A percentile compares a stretch with the other conserved stretches of the same genome.
Evolutionary conservation across 2,888 invertebrate genomes (phyloP).

Genomic region (Protophormia terraenovae): DNA sequence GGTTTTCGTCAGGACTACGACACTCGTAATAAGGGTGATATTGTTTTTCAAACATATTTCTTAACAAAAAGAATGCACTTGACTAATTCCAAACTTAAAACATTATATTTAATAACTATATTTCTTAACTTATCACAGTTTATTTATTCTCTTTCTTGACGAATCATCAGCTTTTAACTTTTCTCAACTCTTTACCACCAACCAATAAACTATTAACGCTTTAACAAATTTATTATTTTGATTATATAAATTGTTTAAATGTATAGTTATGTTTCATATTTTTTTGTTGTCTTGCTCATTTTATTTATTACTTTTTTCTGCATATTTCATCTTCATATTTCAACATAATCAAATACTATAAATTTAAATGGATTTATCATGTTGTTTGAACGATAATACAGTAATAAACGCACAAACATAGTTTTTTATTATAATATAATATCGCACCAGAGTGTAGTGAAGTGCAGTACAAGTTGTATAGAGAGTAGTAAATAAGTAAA

Average conservation of each 20-base stretch:
- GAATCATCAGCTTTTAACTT: neutral
- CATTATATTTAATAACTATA: too few relatives aligned
- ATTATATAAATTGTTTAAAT: conserved; percentile 5
- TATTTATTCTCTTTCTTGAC: neutral
- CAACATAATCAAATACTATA: conserved; percentile 53
- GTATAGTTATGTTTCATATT: neutral
- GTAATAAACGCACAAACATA: conserved; percentile 28
- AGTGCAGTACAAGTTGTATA: neutral
- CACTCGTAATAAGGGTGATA: too few relatives aligned
- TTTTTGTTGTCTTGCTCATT: neutral
- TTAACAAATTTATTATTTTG: conserved; percentile 29
- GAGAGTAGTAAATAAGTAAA: conserved; percentile 6
- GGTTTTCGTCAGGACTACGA: too few relatives aligned
- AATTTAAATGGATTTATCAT: conserved; percentile 66
- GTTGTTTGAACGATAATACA: conserved; percentile 54
- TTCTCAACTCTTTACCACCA: neutral
- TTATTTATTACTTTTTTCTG: conserved; percentile 14
- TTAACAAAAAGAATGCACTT: too few relatives aligned
- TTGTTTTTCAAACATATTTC: too few relatives aligned
- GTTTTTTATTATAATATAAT: neutral
- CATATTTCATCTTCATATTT: conserved; percentile 52
- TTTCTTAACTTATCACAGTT: neutral
- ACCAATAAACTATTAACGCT: conserved; percentile 7
- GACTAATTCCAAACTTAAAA: too few relatives aligned
- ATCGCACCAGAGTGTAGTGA: neutral